Percentiles rank a stretch among this genome's conserved stretches.
Conservation (phyloP, 2,113 vertebrate genomes). For the Heptranchias perlo region DNA sequence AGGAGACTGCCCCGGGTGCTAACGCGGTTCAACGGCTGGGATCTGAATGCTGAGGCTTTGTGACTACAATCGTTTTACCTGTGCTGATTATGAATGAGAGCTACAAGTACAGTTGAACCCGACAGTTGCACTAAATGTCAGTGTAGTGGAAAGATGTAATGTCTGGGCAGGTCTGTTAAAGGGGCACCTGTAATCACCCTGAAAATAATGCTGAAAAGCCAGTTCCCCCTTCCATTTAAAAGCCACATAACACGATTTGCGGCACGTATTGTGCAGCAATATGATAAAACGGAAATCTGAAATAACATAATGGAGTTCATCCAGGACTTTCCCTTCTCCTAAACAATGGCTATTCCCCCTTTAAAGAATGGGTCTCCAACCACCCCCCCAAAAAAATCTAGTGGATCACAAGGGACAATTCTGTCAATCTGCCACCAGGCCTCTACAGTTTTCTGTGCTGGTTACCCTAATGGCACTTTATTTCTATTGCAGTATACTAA, state of each 20-base stretch:
- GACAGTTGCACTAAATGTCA: not conserved
- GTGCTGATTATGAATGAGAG: not conserved
- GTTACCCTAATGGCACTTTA: not conserved
- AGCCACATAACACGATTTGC: not conserved
- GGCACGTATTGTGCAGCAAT: no score
- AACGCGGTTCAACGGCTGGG: not conserved
- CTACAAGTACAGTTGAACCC: not conserved
- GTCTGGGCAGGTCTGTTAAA: not conserved
- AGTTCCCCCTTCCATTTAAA: not conserved
- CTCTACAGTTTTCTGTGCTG: not conserved
- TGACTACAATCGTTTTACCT: not conserved
- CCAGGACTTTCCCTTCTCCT: not conserved
- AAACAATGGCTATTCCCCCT: not conserved
- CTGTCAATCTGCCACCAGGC: not conserved
- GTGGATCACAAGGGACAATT: not conserved
- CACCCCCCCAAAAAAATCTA: not conserved
- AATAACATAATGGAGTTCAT: not conserved
- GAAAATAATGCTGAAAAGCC: not conserved
- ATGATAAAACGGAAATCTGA: not conserved
- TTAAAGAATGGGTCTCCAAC: not conserved
- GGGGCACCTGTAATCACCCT: not conserved
- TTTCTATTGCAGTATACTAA: not conserved
- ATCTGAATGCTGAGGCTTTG: not conserved
- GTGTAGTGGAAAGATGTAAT: not conserved
- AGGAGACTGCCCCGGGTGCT: not conserved